Evolutionary conservation across 2,797 vertebrate species (phyloP), one percentile per base, ranked within the genome.

Genomic region (Melanotaenia boesemani): DNA sequence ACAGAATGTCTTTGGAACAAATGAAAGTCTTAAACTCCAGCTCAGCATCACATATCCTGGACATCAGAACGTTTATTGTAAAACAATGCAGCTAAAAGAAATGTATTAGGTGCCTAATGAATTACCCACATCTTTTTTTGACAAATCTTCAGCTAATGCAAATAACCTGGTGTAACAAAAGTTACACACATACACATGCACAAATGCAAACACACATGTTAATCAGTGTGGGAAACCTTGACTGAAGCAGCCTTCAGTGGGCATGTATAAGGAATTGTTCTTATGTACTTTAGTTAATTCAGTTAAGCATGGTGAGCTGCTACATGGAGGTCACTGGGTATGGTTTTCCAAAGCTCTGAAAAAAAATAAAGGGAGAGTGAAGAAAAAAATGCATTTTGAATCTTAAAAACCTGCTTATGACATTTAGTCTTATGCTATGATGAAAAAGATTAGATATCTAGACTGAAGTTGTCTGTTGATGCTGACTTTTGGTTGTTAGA

Each of bases 1-100:
- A 92, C 89, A 76, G 86, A 91, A 92, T 86, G 87, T 91, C 85
- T 92, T 83, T 92, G 85, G 87, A 88, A 87, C 63, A 77, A 76
- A 72, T 54, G 1, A 26, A 79, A 54, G 57, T 44, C 71, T 77
- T 61, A 58, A 30, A 80, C 68, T 72, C 8, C 2, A 66, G 58
- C 66, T 67, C 71, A 32, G 78, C 57, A 73, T 80, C 78, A 24
- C 77, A 66, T 44, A 79, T 65, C 44, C 60, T 77, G 7, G 66
- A 54, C 34, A 16, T 58, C 70, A 44, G 69, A 73, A 72, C 32
- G 18, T 37, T 18, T 72, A 32, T 6, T 28, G 13, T 7, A 10
- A 41, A 28, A 66, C 22, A n/a, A 39, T 50, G 54, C 28, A 12
- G 22, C n/a, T 34, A 1, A 16, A 32, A 67, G 26, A 74, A 32